Conservation (phyloP, 2,113 vertebrate genomes). For the Psittacus erithacus region DNA sequence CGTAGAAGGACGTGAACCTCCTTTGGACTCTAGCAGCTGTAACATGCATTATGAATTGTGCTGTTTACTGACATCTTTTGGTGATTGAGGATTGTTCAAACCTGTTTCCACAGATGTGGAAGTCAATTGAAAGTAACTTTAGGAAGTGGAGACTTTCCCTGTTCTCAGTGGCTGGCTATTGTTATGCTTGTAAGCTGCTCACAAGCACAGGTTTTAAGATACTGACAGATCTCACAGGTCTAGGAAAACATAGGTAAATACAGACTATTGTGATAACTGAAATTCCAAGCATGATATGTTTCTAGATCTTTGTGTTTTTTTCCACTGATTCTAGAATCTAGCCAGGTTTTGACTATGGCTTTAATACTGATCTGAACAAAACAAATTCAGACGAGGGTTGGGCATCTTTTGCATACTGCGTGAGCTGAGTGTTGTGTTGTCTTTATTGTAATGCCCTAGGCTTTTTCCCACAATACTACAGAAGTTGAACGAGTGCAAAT, state of each 20-base stretch:
- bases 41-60: neutral
- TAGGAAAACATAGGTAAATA: neutral
- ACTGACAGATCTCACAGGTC: neutral
- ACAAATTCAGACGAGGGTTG: neutral
- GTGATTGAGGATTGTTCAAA: neutral
- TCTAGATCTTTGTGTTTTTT: neutral
- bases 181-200: neutral
- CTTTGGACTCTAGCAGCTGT: neutral
- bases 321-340: neutral
- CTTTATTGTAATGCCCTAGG: neutral
- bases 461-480: neutral
- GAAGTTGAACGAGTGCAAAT: neutral
- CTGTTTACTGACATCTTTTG: neutral
- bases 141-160: neutral
- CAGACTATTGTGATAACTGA: neutral
- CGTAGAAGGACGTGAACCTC: neutral
- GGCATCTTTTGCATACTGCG: neutral
- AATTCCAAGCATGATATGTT: neutral
- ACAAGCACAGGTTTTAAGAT: neutral
- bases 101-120: neutral
- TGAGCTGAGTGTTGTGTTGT: neutral
- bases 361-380: neutral
- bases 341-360: neutral
- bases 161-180: neutral
- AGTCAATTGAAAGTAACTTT: neutral